Base-by-base conservation (phyloP, 2,113 vertebrate genomes). In the Prolemur simus region DNA sequence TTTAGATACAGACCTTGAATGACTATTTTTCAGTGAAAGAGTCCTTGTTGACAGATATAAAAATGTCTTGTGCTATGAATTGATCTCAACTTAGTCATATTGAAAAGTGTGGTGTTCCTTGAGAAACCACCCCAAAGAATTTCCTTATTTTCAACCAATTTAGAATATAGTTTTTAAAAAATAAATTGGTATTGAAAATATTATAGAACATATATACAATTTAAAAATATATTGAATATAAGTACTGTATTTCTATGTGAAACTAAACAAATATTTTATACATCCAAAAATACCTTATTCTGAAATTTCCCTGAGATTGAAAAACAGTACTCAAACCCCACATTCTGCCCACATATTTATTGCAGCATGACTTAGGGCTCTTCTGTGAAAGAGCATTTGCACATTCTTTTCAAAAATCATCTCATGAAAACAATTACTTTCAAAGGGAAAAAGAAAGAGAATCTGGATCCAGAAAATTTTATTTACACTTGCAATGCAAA, bases 11-110 rank as follows among this genome's bases (percentile, higher is more conserved):
- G 66, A 87, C 6, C 34, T 86, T 85, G 47, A 97, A 58, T 89
- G n/a, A 84, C 32, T 89, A n/a, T 90, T 95, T 37, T 52, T 49
- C 45, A 89, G 15, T 66, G 45, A 88, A 74, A 64, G 37, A 68
- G 32, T 89, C 32, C 76, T 84, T 91, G 15, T 90, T 92, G 21
- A 84, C n/a, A 76, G 6, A 93, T 94, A 47, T 56, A 84, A 89
- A 96, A 94, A 74, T 82, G n/a, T 87, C 37, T 76, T 63, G 4
- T 87, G 5, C 80, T 83, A 74, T 88, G 21, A 94, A 91, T 93
- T 93, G 14, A 87, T 93, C 12, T 94, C 92, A 69, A 69, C 4
- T 78, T 93, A 68, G 21, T 58, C 9, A 66, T 56, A 66, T 52
- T 93, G 29, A 85, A 91, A 96, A 52, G 0, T 66, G 1, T 87